phyloP scores from a whole-genome alignment of 2,797 vertebrate species.

The Sparidentex hasta region DNA sequence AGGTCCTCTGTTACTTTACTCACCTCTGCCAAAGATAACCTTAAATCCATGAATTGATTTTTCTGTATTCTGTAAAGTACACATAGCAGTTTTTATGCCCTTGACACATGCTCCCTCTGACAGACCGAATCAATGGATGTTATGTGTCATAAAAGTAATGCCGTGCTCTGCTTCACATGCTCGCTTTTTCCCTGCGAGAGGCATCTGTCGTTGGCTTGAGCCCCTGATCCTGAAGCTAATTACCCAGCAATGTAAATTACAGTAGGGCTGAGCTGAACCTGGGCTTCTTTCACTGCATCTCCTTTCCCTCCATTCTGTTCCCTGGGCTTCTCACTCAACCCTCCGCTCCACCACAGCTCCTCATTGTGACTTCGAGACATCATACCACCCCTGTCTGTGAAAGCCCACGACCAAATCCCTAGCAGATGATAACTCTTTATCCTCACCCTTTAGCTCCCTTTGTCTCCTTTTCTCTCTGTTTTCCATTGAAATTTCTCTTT shows the following conservation, averaged over 20 bases:
- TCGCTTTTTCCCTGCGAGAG: slow-evolving; percentile 53
- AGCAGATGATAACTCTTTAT: slow-evolving; percentile 67
- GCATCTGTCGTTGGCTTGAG: slow-evolving; percentile 76
- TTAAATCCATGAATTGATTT: slow-evolving; percentile 57
- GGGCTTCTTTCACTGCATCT: slow-evolving; percentile 30
- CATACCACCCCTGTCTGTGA: slow-evolving; percentile 35
- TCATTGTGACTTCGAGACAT: slow-evolving; percentile 39
- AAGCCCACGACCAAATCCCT: slow-evolving; percentile 61
- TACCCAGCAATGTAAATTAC: slow-evolving; percentile 84
- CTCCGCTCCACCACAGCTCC: slow-evolving; percentile 21
- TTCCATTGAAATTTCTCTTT: slow-evolving; percentile 24
- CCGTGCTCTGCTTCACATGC: slow-evolving; percentile 49
- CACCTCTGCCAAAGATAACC: slow-evolving; percentile 62
- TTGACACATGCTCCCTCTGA: slow-evolving; percentile 49
- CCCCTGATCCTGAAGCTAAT: slow-evolving; percentile 79
- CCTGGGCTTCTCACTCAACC: background rate
- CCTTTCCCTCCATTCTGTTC: slow-evolving; percentile 13
- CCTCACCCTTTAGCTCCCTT: slow-evolving; percentile 36
- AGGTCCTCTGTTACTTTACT: slow-evolving; percentile 33
- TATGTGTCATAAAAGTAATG: slow-evolving; percentile 59
- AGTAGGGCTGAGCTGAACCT: slow-evolving; percentile 44
- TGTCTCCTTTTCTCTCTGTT: slow-evolving; percentile 20
- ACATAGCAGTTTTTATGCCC: slow-evolving; percentile 54
- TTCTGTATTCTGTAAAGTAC: slow-evolving; percentile 43
- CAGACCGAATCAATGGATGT: slow-evolving; percentile 61